These are phyloP conservation scores for Erebia aethiops DNA, from an alignment of 2,888 invertebrate species.

Conservation along the genomic window DNA sequence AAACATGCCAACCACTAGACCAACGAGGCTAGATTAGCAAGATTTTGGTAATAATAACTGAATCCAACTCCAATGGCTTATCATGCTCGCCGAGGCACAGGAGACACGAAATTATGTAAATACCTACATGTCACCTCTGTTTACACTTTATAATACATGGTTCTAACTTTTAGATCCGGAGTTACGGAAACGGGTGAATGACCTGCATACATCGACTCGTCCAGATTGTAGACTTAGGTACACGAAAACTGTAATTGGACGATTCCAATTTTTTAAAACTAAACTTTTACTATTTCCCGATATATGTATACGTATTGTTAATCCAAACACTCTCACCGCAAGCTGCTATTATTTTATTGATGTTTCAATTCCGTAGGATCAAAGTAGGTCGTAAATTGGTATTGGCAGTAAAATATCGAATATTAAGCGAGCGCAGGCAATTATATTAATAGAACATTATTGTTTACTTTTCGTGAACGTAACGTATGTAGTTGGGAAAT, in stretches of 20 bases:
- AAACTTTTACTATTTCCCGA: too few relatives aligned
- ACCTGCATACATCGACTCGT: neutral
- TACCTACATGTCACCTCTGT: neutral
- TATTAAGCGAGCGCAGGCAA: constrained; percentile 15
- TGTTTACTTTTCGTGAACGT: constrained; percentile 18
- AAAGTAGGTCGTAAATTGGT: constrained; percentile 20
- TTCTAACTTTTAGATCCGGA: neutral
- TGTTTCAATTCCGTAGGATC: constrained; percentile 9
- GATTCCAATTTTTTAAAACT: too few relatives aligned
- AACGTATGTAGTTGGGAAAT: neutral
- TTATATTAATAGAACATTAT: constrained; percentile 15
- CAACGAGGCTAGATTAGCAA: too few relatives aligned
- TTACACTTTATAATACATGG: neutral
- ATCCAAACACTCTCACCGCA: neutral
- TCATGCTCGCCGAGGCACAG: too few relatives aligned
- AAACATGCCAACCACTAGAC: too few relatives aligned
- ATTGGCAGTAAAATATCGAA: constrained; percentile 25
- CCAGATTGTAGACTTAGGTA: neutral
- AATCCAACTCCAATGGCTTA: too few relatives aligned
- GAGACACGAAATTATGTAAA: too few relatives aligned
- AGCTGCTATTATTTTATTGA: constrained; percentile 18
- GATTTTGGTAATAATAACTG: too few relatives aligned
- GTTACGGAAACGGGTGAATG: neutral
- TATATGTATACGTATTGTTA: too few relatives aligned
- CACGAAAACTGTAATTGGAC: too few relatives aligned